phyloP scores from a whole-genome alignment of 2,888 invertebrate species.

The Lasioglossum morio region DNA sequence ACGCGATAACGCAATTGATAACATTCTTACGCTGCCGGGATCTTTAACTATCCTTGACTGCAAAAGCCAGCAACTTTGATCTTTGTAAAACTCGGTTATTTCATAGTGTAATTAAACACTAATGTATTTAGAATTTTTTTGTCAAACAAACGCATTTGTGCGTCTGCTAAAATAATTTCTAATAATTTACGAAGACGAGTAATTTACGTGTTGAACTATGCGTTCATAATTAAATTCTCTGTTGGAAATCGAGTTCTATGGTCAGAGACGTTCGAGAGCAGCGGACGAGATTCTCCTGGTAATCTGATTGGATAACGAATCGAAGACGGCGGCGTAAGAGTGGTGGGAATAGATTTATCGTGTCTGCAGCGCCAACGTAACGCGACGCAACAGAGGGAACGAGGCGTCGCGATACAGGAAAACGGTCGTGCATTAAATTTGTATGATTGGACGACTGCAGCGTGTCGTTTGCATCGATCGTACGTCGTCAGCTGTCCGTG shows the following conservation, averaged over 20 bases:
- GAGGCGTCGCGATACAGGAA: not conserved
- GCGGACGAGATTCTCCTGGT: not conserved
- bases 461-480: not conserved
- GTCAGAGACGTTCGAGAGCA: not conserved
- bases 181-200: not conserved
- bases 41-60: not conserved
- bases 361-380: not conserved
- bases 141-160: accelerated
- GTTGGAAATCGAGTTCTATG: not conserved
- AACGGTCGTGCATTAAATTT: not conserved
- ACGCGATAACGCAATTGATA: not conserved
- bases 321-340: not conserved
- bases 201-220: no score
- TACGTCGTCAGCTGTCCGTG: constrained; percentile 17
- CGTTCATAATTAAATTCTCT: not conserved
- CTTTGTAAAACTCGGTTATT: not conserved
- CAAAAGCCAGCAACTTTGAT: not conserved
- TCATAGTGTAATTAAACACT: no score
- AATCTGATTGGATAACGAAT: not conserved
- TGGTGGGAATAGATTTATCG: not conserved
- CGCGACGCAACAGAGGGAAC: not conserved
- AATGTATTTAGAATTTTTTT: no score
- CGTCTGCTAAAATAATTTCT: not conserved
- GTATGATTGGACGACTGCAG: not conserved
- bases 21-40: not conserved